Conservation (phyloP, 35 echinoderm and acorn worm species). For the Apostichopus californicus region DNA sequence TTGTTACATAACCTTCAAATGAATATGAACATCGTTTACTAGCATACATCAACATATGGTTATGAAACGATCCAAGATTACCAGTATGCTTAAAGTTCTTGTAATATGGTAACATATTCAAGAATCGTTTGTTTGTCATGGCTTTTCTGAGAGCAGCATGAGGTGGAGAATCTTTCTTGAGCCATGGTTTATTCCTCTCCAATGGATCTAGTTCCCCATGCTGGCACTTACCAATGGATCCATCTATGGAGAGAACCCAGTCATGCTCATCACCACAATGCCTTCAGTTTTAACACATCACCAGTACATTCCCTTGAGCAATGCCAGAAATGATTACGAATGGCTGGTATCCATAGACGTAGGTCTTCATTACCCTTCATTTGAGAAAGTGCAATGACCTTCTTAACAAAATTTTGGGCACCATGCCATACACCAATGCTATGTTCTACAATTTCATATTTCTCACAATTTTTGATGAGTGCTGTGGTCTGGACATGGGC, state of each 20-base stretch:
- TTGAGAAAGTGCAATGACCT: neutral
- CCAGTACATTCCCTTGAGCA: neutral
- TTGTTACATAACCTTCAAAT: conserved; percentile 6
- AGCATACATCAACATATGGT: conserved; percentile 47
- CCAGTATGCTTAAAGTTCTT: conserved; percentile 53
- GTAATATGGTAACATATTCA: conserved; percentile 44
- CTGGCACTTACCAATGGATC: conserved; percentile 38
- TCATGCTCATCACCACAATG: conserved; percentile 56
- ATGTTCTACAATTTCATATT: conserved; percentile 32
- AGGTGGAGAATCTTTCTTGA: neutral
- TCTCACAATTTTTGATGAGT: conserved; percentile 33
- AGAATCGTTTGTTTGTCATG: conserved; percentile 19
- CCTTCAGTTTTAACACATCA: conserved; percentile 4
- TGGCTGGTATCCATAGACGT: conserved; percentile 49
- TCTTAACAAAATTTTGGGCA: conserved; percentile 50
- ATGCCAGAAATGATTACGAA: conserved; percentile 68
- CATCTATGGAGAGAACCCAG: conserved; percentile 49
- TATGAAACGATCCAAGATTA: conserved; percentile 40
- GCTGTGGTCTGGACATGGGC: conserved; percentile 31
- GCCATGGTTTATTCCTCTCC: neutral
- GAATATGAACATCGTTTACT: neutral
- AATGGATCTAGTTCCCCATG: conserved; percentile 28
- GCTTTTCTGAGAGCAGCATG: conserved; percentile 4
- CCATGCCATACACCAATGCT: conserved; percentile 58
- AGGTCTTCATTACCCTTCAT: conserved; percentile 54